A percentile compares a stretch with the other conserved stretches of the same genome.
Conservation (phyloP, 2,797 vertebrate genomes). For the Anas acuta region DNA sequence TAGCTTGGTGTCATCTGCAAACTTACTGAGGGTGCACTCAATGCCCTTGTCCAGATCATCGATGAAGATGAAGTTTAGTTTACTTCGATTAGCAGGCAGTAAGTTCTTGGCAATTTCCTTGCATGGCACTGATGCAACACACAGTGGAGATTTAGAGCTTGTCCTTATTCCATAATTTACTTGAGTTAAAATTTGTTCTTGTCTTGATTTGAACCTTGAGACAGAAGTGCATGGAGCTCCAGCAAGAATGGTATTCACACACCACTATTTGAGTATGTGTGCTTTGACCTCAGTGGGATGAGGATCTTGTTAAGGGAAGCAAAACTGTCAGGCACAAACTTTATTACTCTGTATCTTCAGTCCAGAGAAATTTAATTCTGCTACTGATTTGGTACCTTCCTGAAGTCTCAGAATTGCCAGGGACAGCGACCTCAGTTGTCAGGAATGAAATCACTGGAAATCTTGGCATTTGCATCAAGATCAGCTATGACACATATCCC, state of each 20-base stretch:
- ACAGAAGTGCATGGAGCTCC: not conserved
- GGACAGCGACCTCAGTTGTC: not conserved
- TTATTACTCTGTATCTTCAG: not conserved
- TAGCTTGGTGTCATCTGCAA: no score
- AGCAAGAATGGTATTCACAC: not conserved
- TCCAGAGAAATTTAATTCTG: not conserved
- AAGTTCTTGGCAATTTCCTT: not conserved
- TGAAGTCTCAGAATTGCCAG: not conserved
- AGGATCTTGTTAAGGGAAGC: not conserved
- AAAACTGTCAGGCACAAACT: not conserved
- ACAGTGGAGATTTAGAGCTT: not conserved
- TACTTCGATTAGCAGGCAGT: no score
- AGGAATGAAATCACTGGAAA: not conserved
- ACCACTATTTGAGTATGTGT: not conserved
- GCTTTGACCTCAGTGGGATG: not conserved
- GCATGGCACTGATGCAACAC: not conserved
- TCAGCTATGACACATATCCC: not conserved
- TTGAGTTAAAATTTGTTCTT: not conserved
- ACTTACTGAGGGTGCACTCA: no score
- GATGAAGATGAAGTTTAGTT: not conserved
- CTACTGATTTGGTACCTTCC: not conserved
- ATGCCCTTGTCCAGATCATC: no score
- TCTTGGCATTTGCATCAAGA: not conserved
- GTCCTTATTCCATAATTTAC: not conserved
- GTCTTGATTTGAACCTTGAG: not conserved